phyloP scores from a whole-genome alignment of 2,113 vertebrate species.

The Camelus dromedarius region DNA sequence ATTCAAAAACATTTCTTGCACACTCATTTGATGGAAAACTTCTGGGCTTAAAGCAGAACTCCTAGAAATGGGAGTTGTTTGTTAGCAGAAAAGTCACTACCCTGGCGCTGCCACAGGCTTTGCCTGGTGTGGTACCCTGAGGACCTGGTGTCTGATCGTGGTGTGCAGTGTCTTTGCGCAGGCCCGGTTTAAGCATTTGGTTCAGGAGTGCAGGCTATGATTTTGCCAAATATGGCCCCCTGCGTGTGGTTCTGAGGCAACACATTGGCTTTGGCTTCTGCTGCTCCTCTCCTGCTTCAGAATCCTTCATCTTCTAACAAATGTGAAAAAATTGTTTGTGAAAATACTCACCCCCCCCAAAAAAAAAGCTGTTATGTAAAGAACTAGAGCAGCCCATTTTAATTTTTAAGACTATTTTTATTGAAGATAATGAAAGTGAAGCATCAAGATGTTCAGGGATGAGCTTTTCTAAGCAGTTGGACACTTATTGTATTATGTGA shows the following conservation, averaged over 20 bases:
- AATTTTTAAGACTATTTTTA: background rate
- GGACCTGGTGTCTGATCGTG: background rate
- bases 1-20: background rate
- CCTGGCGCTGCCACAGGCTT: background rate
- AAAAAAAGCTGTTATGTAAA: background rate
- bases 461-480: background rate
- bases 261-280: background rate
- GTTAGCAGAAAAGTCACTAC: background rate
- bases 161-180: background rate
- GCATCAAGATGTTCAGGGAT: background rate
- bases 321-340: background rate
- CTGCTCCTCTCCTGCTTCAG: background rate
- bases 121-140: background rate
- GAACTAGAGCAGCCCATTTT: background rate
- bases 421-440: background rate
- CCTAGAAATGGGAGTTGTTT: background rate
- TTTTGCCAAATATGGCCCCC: background rate
- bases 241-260: background rate
- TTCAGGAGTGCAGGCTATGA: background rate
- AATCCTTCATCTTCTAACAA: background rate
- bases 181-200: background rate
- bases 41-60: background rate
- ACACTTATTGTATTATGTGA: background rate
- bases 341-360: background rate
- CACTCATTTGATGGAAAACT: background rate